A percentile compares a stretch with the other conserved stretches of the same genome.
Evolutionary conservation across 2,113 vertebrate species (phyloP).

Genomic region (Coregonus clupeaformis): DNA sequence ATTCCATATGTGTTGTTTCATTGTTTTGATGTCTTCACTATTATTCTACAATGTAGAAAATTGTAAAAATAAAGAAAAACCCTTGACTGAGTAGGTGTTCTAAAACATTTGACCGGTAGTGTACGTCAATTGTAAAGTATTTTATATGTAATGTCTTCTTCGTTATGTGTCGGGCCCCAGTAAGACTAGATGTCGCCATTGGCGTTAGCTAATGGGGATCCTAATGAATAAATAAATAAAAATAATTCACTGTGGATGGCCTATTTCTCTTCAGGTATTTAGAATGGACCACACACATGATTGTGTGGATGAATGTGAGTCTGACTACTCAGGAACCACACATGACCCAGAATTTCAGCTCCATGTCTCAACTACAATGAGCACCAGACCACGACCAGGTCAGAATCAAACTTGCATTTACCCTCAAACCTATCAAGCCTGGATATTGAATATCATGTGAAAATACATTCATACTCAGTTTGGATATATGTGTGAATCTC

Average conservation of each 20-base stretch:
- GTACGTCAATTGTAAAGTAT: no score
- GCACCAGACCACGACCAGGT: conserved; percentile 6
- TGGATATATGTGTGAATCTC: no score
- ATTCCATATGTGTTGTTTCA: no score
- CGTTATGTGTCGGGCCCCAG: no score
- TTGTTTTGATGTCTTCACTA: no score
- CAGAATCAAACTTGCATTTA: background rate
- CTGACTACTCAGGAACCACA: conserved; percentile 11
- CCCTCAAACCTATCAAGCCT: conserved; percentile 5
- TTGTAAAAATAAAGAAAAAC: no score
- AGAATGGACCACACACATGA: no score
- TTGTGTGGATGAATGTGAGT: conserved; percentile 4
- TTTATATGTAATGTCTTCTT: background rate
- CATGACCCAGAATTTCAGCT: background rate
- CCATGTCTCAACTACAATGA: background rate
- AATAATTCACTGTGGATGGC: background rate
- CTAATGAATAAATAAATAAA: background rate
- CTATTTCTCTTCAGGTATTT: conserved; percentile 13
- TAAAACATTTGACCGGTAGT: no score
- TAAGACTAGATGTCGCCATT: no score
- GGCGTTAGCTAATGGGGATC: no score
- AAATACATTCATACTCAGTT: background rate
- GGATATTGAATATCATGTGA: background rate
- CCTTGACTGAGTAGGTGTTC: no score
- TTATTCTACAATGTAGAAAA: no score